A percentile compares a stretch with the other conserved stretches of the same genome.
phyloP scores from a whole-genome alignment of 2,113 vertebrate species.

The Apeltes quadracus region DNA sequence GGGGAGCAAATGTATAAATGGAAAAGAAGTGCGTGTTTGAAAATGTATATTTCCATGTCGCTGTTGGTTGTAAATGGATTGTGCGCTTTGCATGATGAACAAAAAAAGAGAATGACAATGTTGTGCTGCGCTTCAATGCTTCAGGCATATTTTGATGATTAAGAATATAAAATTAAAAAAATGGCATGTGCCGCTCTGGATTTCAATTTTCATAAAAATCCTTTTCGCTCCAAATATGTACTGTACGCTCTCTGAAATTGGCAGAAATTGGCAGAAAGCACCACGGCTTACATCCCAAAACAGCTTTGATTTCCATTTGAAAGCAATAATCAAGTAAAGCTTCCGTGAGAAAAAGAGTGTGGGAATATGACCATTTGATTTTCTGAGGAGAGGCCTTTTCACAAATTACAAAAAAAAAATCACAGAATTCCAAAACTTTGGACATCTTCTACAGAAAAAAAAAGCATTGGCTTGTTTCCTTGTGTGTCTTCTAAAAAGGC shows the following conservation, averaged over 20 bases:
- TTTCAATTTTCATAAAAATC: constrained; percentile 66
- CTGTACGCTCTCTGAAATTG: constrained; percentile 55
- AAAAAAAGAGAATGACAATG: constrained; percentile 58
- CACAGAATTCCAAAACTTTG: constrained; percentile 33
- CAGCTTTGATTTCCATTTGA: constrained; percentile 66
- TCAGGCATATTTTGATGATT: constrained; percentile 63
- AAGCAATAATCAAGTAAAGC: constrained; percentile 55
- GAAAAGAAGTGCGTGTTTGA: constrained; percentile 36
- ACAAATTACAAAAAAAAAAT: constrained; percentile 49
- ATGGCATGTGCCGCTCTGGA: constrained; percentile 51
- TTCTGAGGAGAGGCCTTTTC: constrained; percentile 32
- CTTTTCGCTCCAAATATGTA: constrained; percentile 56
- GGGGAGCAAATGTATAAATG: constrained; percentile 19
- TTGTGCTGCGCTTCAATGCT: constrained; percentile 64
- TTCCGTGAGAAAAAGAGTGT: constrained; percentile 32
- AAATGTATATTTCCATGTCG: constrained; percentile 34
- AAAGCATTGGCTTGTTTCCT: constrained; percentile 9
- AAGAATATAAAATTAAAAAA: constrained; percentile 58
- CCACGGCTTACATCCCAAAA: constrained; percentile 53
- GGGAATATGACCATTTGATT: constrained; percentile 40
- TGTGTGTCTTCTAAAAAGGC: constrained; percentile 32
- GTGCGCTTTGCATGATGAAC: constrained; percentile 58
- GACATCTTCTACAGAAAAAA: constrained; percentile 13
- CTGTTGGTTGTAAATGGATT: constrained; percentile 60
- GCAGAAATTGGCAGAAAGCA: too few relatives aligned